Base-by-base conservation (phyloP, 1,140 invertebrate species). In the Solenopsis invicta region DNA sequence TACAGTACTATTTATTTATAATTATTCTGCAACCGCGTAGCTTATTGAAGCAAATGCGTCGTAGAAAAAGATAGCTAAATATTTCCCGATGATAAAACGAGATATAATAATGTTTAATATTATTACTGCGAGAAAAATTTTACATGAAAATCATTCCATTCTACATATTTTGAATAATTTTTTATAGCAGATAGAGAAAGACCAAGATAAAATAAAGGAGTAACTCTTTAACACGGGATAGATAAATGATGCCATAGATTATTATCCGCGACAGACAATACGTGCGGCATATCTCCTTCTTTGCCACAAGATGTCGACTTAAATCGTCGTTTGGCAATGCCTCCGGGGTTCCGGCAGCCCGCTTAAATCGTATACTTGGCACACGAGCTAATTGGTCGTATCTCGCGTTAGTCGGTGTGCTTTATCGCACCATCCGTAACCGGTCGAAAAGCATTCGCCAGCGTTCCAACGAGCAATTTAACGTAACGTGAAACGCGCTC, bases 361-460 rank as follows among this genome's bases (percentile, higher is more conserved):
- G 88, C 92, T 92, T 91, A 92, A 93, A 87, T 91, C 87, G 87
- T 91, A 41, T 16, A 92, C 87, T 94, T 94, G 94, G 93, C 93
- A 94, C 92, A 90, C 88, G 84, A 89, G 90, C 90, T 94, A 95
- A 95, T 95, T 94, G 93, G 92, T 93, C 92, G 90, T 94, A 93
- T 91, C 91, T 92, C 89, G 91, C 87, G 90, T 87, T 91, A 87
- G 84, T 6, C 84, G 75, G 82, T 89, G 93, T 92, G 92, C 91
- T 94, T 93, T 93, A 93, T 94, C 93, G 88, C 89, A 84, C 91
- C 90, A 92, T 94, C 91, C 93, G 92, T 92, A 91, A 93, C 90
- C 87, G 91, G 90, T 91, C 89, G 89, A 92, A 93, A 93, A 93
- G 89, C 82, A 89, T 87, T 91, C 88, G 64, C 77, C 77, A n/a